These are phyloP conservation scores for Caenorhabditis parvicauda DNA, from an alignment of 2,888 invertebrate species.

Conservation along the genomic window DNA sequence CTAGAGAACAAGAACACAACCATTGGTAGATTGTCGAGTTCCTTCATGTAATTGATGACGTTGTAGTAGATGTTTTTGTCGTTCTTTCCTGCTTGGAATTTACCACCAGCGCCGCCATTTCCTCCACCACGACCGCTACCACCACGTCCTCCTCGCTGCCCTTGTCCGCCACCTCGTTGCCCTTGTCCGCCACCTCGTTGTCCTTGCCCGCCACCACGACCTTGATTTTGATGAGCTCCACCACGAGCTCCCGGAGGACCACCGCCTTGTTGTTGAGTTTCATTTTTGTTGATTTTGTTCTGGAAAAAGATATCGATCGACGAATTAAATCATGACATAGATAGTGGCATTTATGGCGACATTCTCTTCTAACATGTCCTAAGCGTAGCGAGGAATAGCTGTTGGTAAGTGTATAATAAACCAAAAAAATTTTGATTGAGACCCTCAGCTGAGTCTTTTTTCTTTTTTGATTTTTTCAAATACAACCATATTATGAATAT, in stretches of 20 bases:
- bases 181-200: not conserved
- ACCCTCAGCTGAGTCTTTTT: too few species aligned
- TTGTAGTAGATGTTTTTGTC: slow-evolving; percentile 81
- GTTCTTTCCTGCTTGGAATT: slow-evolving; percentile 60
- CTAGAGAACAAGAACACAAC: slow-evolving; percentile 91
- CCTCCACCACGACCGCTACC: slow-evolving; percentile 7
- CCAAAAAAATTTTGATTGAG: too few species aligned
- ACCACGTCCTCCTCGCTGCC: slow-evolving; percentile 8
- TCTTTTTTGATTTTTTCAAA: too few species aligned
- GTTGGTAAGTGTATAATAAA: too few species aligned
- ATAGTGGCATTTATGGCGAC: too few species aligned
- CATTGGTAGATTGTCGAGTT: slow-evolving; percentile 82
- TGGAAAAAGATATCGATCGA: not conserved
- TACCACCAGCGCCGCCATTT: slow-evolving; percentile 3
- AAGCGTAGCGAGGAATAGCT: too few species aligned
- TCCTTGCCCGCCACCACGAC: not conserved
- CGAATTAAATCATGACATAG: not conserved
- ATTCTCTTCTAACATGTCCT: too few species aligned
- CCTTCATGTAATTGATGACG: slow-evolving; percentile 79
- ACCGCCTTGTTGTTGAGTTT: too few species aligned
- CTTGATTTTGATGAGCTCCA: not conserved
- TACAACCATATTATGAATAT: too few species aligned
- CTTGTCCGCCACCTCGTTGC: slow-evolving; percentile 4
- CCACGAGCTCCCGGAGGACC: too few species aligned
- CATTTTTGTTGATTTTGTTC: slow-evolving; percentile 3